Conservation (phyloP, 1,140 invertebrate species). For the Papilio dardanus region DNA sequence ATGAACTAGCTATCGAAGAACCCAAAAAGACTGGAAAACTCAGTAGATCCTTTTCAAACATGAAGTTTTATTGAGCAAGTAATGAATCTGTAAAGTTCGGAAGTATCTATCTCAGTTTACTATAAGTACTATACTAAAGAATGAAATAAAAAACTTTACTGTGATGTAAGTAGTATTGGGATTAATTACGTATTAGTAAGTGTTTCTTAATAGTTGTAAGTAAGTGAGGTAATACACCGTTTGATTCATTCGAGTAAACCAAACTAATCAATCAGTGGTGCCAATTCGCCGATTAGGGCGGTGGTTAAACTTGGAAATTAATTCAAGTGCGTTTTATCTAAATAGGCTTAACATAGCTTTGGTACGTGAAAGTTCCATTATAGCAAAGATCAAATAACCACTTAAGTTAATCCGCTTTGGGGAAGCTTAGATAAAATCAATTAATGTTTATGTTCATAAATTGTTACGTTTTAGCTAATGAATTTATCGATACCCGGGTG, state of each 20-base stretch:
- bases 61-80: no score
- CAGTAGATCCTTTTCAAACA: no score
- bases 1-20: no score
- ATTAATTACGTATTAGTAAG: not conserved
- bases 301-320: not conserved
- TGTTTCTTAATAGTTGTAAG: not conserved
- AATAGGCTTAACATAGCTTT: slow-evolving; percentile 1
- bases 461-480: not conserved
- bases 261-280: slow-evolving; percentile 23
- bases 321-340: slow-evolving; percentile 15
- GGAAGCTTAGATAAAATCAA: not conserved
- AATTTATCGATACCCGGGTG: not conserved
- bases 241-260: not conserved
- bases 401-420: slow-evolving; percentile 6
- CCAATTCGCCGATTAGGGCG: slow-evolving; percentile 10
- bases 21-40: no score
- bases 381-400: slow-evolving; percentile 5
- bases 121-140: no score
- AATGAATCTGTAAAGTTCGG: no score
- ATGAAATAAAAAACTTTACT: no score
- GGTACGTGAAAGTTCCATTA: slow-evolving; percentile 12
- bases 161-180: no score
- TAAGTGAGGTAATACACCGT: not conserved
- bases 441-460: not conserved
- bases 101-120: no score